A percentile compares a stretch with the other conserved stretches of the same genome.
These are phyloP conservation scores for Kuschelorhynchus macadamiae DNA, from an alignment of 2,888 invertebrate genomes.

Conservation along the genomic window DNA sequence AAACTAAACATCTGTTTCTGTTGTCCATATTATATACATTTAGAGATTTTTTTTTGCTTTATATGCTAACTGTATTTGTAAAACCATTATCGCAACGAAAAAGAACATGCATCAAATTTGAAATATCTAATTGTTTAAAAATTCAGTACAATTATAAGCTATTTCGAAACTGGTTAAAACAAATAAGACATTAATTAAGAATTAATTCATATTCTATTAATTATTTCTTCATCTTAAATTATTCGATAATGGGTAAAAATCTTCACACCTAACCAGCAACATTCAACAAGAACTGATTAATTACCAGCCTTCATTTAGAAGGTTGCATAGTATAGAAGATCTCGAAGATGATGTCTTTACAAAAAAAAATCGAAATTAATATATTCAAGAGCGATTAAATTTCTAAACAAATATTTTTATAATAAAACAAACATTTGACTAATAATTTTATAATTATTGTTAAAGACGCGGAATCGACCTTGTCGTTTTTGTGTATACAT, in stretches of 20 bases:
- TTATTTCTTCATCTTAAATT: background rate
- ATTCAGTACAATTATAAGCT: no score
- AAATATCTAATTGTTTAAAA: no score
- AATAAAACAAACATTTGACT: slow-evolving; percentile 21
- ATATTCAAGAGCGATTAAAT: slow-evolving; percentile 16
- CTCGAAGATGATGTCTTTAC: background rate
- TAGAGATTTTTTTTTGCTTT: no score
- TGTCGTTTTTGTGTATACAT: background rate
- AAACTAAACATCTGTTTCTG: no score
- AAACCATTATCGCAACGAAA: no score
- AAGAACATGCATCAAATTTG: no score
- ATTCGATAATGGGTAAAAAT: slow-evolving; percentile 16
- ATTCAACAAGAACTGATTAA: slow-evolving; percentile 6
- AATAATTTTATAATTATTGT: background rate
- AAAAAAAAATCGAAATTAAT: slow-evolving; percentile 15
- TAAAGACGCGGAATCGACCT: background rate
- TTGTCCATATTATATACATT: no score
- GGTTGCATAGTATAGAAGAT: background rate
- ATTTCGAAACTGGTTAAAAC: no score
- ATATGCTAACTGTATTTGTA: no score
- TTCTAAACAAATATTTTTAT: slow-evolving; percentile 16
- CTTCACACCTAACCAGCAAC: background rate
- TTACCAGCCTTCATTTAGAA: slow-evolving; percentile 15
- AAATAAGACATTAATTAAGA: no score
- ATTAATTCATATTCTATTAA: background rate